phyloP scores from a whole-genome alignment of 2,888 invertebrate genomes.

The Cosmopolites sordidus region DNA sequence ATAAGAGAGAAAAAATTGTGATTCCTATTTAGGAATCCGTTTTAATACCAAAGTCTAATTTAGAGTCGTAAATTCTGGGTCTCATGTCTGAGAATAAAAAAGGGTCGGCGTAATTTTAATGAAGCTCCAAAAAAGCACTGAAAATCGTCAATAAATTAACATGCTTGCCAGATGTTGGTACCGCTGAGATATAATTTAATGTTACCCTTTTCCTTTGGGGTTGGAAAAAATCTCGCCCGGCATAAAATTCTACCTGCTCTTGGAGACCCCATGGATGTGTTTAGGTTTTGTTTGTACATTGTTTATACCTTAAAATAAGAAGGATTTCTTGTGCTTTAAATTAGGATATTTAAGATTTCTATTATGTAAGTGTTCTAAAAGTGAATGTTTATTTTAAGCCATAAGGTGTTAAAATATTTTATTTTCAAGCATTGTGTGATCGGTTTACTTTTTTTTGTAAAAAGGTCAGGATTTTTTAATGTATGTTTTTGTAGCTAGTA shows the following conservation, averaged over 20 bases:
- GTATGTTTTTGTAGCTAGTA: too few relatives aligned
- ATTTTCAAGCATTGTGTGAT: too few relatives aligned
- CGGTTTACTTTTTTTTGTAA: too few relatives aligned
- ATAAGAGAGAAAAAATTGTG: background rate
- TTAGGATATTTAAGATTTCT: too few relatives aligned
- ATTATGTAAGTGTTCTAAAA: too few relatives aligned
- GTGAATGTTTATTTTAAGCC: too few relatives aligned
- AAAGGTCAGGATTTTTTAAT: too few relatives aligned
- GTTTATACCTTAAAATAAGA: background rate
- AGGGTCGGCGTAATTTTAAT: constrained; percentile 11
- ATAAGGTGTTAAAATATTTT: too few relatives aligned
- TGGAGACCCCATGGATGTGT: background rate
- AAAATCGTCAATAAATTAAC: constrained; percentile 20
- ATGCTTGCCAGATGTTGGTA: constrained; percentile 19
- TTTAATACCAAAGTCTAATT: constrained; percentile 2
- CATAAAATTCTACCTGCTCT: constrained; percentile 15
- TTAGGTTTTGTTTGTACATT: background rate
- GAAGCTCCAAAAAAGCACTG: constrained; percentile 6
- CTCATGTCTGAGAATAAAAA: background rate
- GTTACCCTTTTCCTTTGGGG: constrained; percentile 17
- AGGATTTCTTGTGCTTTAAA: too few relatives aligned
- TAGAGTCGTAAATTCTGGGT: constrained; percentile 5
- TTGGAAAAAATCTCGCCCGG: constrained; percentile 10
- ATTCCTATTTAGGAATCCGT: background rate
- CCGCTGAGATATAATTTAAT: constrained; percentile 15